Evolutionary conservation across 1,140 invertebrate species (phyloP), one percentile per base, ranked within the genome.

Genomic region (Armadillidium nasatum): DNA sequence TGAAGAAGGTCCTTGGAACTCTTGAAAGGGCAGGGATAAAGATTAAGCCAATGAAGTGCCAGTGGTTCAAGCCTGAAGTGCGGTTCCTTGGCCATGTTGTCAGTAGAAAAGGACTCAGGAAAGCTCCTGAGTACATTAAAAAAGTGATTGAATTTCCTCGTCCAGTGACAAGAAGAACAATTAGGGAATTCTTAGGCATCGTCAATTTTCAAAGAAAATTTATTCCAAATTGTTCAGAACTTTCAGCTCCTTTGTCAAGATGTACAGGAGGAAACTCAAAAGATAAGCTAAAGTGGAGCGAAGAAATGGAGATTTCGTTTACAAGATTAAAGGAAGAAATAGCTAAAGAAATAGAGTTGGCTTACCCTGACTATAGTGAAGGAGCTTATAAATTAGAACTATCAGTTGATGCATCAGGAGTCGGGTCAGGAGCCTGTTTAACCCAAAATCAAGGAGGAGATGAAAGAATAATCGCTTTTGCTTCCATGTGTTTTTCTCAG

Each of bases 141-240:
- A 21, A 10, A 10, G 33, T 68, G 13, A 15, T n/a, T 0, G 10
- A 68, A 21, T 68, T 67, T 69, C 60, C 54, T 19, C 10, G 44
- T 0, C 54, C 11, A 19, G n/a, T 7, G 15, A 75, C 15, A 0
- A 21, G 70, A 2, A 60, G 66, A 7, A 15, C 0, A 75, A 0
- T 11, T 75, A 50, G 44, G n/a, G 15, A 43, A 22, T 4, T 75
- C 67, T 45, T 50, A 50, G 11, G 74, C 9, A 4, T 68, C 69
- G 74, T 19, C 44, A 75, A 75, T 23, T 75, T 75, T 60, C 72
- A 66, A n/a, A 45, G 44, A n/a, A 74, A 74, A 23, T 66, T 74
- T 19, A 6, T 74, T 1, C 44, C 7, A 4, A 13, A 74, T 23
- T 74, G 72, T 74, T 74, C 72, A 6, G 33, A 33, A 6, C 6